Evolutionary conservation across 1,140 invertebrate genomes (phyloP), one percentile per base, ranked within the genome.

Genomic region (Leptopilina clavipes): DNA sequence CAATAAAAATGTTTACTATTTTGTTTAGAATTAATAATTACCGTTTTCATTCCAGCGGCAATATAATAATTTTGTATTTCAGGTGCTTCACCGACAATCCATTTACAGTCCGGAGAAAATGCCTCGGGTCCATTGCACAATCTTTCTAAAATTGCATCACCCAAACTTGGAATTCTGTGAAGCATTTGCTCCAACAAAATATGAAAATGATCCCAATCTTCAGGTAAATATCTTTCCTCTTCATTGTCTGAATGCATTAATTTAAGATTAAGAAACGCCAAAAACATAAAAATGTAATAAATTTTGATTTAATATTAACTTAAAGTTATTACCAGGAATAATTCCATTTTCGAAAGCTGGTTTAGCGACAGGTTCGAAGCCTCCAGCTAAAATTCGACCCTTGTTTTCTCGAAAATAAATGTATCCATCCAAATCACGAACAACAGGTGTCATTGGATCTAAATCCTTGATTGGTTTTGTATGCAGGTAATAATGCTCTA

Each of bases 151-250:
- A 93, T 90, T 31, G 95, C 93, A 72, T 94, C 90, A 43, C 92
- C 93, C 59, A 99, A 92, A 45, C 89, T 89, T 9, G 98, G 97
- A 76, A 98, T 93, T 25, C 98, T 92, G 72, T 95, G 92, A 12
- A 99, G 89, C 82, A 98, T 91, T 86, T 97, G 93, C 84, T 98
- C 95, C 1, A 99, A 89, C 70, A 98, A 90, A 65, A 97, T 92
- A 84, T 98, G 95, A 90, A 99, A 99, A 85, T 98, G 97, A 90
- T 99, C 98, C 97, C 98, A 99, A 88, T 98, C 97, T 85, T 95
- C 95, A 1, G 94, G 93, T 70, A 95, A 89, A 84, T 93, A 92
- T 43, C 94, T 90, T 70, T 93, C 92, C 78, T 90, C 91, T 80
- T 88, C 90, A 74, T 82, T 89, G 74, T 88, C 92, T 89, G 80